Percentiles rank a stretch among this genome's conserved stretches.
Conservation (phyloP, 2,888 invertebrate species). For the Drosophila meridiana region DNA sequence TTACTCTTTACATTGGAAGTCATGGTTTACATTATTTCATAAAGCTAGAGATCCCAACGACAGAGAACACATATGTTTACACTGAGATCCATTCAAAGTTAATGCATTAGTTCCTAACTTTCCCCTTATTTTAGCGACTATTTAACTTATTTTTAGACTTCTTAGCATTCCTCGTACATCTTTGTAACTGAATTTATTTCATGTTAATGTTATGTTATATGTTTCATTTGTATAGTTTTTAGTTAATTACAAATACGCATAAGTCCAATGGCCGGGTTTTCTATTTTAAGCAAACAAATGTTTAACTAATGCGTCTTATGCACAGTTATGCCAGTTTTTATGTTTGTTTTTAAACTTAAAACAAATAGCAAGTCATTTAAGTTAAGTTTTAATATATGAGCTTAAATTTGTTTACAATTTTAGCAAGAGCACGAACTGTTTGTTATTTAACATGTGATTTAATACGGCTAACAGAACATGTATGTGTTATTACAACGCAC, state of each 20-base stretch:
- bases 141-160: not conserved
- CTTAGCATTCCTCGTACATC: conserved; percentile 12
- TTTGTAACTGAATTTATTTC: conserved; percentile 12
- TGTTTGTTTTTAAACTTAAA: not conserved
- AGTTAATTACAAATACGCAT: conserved; percentile 14
- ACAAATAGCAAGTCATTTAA: not conserved
- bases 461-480: not conserved
- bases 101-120: not conserved
- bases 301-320: not conserved
- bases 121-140: not conserved
- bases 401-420: not conserved
- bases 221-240: conserved; percentile 16
- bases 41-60: conserved; percentile 45
- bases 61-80: not conserved
- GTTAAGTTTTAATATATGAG: conserved; percentile 3
- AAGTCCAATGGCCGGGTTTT: not conserved
- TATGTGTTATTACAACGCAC: not conserved
- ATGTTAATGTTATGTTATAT: not conserved
- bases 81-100: conserved; percentile 8
- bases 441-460: not conserved
- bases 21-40: conserved; percentile 2
- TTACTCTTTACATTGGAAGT: conserved; percentile 3
- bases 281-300: not conserved
- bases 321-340: not conserved
- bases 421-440: not conserved